Base-by-base conservation (phyloP, 2,113 vertebrate species). In the Chauna torquata region DNA sequence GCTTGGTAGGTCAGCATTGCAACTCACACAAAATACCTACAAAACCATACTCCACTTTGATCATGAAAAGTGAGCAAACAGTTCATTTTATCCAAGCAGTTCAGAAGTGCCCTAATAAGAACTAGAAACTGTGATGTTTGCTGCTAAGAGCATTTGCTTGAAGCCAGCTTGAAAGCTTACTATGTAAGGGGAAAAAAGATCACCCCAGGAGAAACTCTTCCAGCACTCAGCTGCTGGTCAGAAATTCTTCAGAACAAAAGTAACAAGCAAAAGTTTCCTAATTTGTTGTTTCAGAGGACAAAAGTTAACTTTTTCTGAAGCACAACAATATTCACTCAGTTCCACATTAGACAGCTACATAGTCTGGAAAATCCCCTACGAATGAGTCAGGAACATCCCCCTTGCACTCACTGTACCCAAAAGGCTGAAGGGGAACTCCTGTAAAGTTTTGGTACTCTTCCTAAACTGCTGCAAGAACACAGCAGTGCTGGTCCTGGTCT, bases 1-100 rank as follows among this genome's bases (percentile, higher is more conserved):
- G 18, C 24, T 47, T 1, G 17, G 8, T 1, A 44, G 44, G 45
- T 15, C n/a, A 47, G 61, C 1, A 7, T 11, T 71, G 62, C 55
- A 86, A 13, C 12, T 16, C 5, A 3, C 42, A 47, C 23, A 58
- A 14, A 49, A 54, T 3, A 50, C 22, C n/a, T 42, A 20, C 42
- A 78, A 25, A 79, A 7, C 23, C 9, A 9, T 1, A 10, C 0
- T 23, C 7, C 11, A 36, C 15, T 22, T 15, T 5, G 12, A 45
- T 0, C 0, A 0, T 7, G 8, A 38, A 45, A 66, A 50, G 2
- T 23, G 50, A 40, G n/a, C 18, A 45, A 57, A 14, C 4, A 4
- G 32, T 18, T 34, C 2, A 10, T 47, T 2, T n/a, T 16, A 68
- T 14, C n/a, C 28, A 71, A 14, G 32, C 1, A 17, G 13, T 3